Conservation (phyloP, 2,113 vertebrate species). For the Phylloscopus trochilus region DNA sequence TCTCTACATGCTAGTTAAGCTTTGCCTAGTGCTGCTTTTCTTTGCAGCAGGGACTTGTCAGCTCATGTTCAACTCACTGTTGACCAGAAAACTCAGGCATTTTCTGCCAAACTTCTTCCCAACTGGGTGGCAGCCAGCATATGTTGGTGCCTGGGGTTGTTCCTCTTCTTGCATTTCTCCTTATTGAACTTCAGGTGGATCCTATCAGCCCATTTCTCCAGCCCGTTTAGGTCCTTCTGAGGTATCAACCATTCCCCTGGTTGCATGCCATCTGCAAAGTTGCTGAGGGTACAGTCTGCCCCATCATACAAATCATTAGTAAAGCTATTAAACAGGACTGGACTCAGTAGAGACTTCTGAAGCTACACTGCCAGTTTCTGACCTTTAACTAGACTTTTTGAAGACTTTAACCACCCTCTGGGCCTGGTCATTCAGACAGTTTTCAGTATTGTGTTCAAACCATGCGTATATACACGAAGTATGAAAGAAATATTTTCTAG, state of each 20-base stretch:
- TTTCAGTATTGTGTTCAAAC: not conserved
- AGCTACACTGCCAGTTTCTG: fast-evolving
- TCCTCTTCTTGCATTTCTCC: not conserved
- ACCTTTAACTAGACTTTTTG: not conserved
- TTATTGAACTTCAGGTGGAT: not conserved
- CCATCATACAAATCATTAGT: not conserved
- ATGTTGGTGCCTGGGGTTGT: fast-evolving
- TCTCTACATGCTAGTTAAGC: not conserved
- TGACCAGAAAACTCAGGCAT: not conserved
- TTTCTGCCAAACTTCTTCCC: not conserved
- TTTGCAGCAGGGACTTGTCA: not conserved
- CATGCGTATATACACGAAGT: fast-evolving
- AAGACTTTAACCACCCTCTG: not conserved
- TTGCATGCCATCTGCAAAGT: not conserved
- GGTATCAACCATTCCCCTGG: not conserved
- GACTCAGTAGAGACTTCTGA: not conserved
- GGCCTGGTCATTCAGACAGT: not conserved
- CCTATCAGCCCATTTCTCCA: not conserved
- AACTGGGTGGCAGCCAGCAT: not conserved
- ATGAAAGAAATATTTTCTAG: not conserved
- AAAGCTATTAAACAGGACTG: not conserved
- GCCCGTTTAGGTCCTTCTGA: not conserved
- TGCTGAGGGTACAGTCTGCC: not conserved
- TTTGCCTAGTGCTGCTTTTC: not conserved
- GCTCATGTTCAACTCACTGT: not conserved